Evolutionary conservation across 2,797 vertebrate genomes (phyloP).

Genomic region (Moxostoma hubbsi): DNA sequence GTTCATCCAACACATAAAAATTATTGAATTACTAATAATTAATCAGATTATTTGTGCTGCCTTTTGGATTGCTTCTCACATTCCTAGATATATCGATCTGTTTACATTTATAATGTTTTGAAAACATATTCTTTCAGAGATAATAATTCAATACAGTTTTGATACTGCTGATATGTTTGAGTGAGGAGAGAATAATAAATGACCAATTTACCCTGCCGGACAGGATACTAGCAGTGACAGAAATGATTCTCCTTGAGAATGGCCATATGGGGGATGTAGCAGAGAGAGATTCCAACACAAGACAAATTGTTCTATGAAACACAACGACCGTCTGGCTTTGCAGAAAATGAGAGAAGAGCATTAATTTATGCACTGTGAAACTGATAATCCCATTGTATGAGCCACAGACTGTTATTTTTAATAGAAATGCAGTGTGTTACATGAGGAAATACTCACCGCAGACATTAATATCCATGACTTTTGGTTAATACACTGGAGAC

Average conservation of each 20-base stretch:
- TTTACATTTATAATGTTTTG: slow-evolving; percentile 89
- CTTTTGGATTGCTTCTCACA: slow-evolving; percentile 88
- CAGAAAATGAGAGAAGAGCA: slow-evolving; percentile 47
- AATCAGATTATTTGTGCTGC: slow-evolving; percentile 91
- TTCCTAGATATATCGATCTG: slow-evolving; percentile 86
- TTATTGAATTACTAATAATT: slow-evolving; percentile 71
- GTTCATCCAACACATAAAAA: too few species aligned
- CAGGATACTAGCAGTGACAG: slow-evolving; percentile 80
- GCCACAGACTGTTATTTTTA: slow-evolving; percentile 27
- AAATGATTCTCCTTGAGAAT: slow-evolving; percentile 84
- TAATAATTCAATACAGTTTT: slow-evolving; percentile 98
- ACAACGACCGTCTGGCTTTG: slow-evolving; percentile 51
- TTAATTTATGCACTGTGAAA: slow-evolving; percentile 50
- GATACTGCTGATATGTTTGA: slow-evolving; percentile 96
- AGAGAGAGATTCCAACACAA: slow-evolving; percentile 58
- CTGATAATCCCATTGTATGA: slow-evolving; percentile 20
- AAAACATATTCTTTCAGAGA: slow-evolving; percentile 97
- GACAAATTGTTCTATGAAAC: slow-evolving; percentile 62
- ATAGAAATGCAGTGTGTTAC: slow-evolving; percentile 35
- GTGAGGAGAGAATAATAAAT: slow-evolving; percentile 78
- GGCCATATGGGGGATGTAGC: slow-evolving; percentile 75
- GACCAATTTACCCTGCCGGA: slow-evolving; percentile 86
- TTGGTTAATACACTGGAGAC: not conserved
- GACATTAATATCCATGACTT: slow-evolving; percentile 5
- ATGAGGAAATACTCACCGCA: not conserved